Evolutionary conservation across 2,797 vertebrate genomes (phyloP).

Genomic region (Myiothlypis chrysogaster): DNA sequence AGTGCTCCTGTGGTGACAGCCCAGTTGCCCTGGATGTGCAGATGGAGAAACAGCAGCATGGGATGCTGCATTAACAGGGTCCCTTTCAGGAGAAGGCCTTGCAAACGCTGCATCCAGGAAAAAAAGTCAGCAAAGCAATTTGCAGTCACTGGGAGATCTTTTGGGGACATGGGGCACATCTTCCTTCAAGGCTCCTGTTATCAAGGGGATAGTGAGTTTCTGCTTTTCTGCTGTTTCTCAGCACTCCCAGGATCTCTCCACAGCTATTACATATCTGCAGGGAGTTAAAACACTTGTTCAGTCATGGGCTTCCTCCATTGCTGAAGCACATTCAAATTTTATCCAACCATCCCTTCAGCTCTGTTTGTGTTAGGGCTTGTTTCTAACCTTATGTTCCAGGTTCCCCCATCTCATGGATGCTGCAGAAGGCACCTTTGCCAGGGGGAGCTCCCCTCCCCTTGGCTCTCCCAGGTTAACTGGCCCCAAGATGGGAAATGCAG

Average conservation of each 20-base stretch:
- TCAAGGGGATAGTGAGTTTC: not conserved
- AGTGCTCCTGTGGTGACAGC: not conserved
- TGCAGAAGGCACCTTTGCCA: not conserved
- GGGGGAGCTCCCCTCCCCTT: not conserved
- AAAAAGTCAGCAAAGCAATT: not conserved
- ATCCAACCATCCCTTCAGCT: not conserved
- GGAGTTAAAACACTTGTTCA: not conserved
- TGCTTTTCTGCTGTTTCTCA: not conserved
- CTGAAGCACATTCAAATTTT: not conserved
- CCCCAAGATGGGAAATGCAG: accelerated
- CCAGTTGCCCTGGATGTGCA: not conserved
- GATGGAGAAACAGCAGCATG: not conserved
- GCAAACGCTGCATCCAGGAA: not conserved
- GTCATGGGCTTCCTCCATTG: not conserved
- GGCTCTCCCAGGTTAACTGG: not conserved
- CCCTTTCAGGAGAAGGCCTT: not conserved
- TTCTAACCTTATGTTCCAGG: not conserved
- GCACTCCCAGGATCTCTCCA: not conserved
- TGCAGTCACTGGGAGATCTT: not conserved
- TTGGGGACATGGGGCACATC: accelerated
- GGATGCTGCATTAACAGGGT: not conserved
- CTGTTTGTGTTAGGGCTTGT: not conserved
- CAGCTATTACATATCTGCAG: not conserved
- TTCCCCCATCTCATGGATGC: not conserved
- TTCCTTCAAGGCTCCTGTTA: not conserved